Evolutionary conservation across 2,888 invertebrate species (phyloP), one percentile per base, ranked within the genome.

Genomic region (Tetragnatha montana): DNA sequence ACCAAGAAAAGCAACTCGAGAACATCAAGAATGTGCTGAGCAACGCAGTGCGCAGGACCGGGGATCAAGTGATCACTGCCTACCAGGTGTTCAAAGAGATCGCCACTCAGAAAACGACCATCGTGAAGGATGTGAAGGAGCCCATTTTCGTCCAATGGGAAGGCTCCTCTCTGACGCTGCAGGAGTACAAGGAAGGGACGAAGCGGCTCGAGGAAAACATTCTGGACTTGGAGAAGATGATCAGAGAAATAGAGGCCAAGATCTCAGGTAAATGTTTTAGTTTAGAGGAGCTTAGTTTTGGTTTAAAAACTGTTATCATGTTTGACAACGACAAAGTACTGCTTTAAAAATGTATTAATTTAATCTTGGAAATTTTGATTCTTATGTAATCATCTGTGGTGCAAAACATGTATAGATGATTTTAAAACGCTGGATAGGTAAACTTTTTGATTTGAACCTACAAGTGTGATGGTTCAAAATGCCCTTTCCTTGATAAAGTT

Each of bases 81-180:
- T 75, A 71, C 47, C 90, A 90, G 21, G 35, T 49, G 6, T 90
- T 90, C 68, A 22, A 75, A 0, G 21, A 80, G 4, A 6, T 90
- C 6, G 17, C 35, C 6, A 14, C 82, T 6, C 47, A 60, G 12
- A 17, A 79, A 69, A 73, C 73, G 4, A 60, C 87, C 0, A 73
- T 60, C 0, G 82, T 83, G 1, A 51, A 81, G 6, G 60, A 69
- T 4, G 22, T 82, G 2, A 60, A 68, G 17, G 47, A 79, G 21
- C 50, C 51, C 6, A n/a, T 79, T 0, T 50, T 22, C 17, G n/a
- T 90, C 7, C 78, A 85, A 47, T 91, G 89, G 91, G 89, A 91
- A 69, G 87, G 81, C 7, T 89, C 91, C 0, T 60, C 49, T 51
- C 50, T 91, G 10, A 91, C 87, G 8, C 21, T 85, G 4, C 80